These are phyloP conservation scores for Leptoclinus maculatus DNA, from an alignment of 2,797 vertebrate genomes.

Conservation along the genomic window DNA sequence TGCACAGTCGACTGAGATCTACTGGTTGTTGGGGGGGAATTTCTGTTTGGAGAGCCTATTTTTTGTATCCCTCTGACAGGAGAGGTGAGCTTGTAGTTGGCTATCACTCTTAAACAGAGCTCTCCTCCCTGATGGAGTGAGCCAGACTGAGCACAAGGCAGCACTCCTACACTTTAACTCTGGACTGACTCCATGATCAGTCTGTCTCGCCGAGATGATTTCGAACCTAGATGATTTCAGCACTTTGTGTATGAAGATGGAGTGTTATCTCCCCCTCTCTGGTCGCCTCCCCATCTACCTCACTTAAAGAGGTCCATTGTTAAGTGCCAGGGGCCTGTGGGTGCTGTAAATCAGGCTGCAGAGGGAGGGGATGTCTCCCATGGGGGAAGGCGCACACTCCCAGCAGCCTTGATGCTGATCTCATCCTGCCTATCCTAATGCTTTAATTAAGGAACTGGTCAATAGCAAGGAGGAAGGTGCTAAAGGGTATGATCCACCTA, in stretches of 20 bases:
- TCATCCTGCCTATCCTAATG: slow-evolving; percentile 78
- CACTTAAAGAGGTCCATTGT: slow-evolving; percentile 84
- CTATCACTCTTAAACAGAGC: slow-evolving; percentile 59
- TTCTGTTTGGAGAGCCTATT: slow-evolving; percentile 63
- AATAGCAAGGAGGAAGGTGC: slow-evolving; percentile 75
- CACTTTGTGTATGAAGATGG: slow-evolving; percentile 82
- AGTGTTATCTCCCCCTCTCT: slow-evolving; percentile 77
- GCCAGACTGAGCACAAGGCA: slow-evolving; percentile 59
- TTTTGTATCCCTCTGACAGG: slow-evolving; percentile 41
- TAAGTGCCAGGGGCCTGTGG: slow-evolving; percentile 84
- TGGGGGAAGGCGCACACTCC: slow-evolving; percentile 77
- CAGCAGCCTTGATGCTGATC: slow-evolving; percentile 80
- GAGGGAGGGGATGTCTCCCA: slow-evolving; percentile 81
- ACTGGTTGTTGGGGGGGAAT: slow-evolving; percentile 56
- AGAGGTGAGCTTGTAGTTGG: slow-evolving; percentile 58
- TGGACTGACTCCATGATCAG: slow-evolving; percentile 64
- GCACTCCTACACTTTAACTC: slow-evolving; percentile 72
- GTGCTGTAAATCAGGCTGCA: slow-evolving; percentile 85
- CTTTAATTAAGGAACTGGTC: slow-evolving; percentile 82
- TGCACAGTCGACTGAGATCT: slow-evolving; percentile 66
- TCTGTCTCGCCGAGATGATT: slow-evolving; percentile 74
- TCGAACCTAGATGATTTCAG: slow-evolving; percentile 79
- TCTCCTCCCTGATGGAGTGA: slow-evolving; percentile 60
- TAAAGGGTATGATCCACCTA: slow-evolving; percentile 68
- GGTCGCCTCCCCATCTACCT: slow-evolving; percentile 80